Evolutionary conservation across 2,113 vertebrate genomes (phyloP).

Genomic region (Saimiri boliviensis): DNA sequence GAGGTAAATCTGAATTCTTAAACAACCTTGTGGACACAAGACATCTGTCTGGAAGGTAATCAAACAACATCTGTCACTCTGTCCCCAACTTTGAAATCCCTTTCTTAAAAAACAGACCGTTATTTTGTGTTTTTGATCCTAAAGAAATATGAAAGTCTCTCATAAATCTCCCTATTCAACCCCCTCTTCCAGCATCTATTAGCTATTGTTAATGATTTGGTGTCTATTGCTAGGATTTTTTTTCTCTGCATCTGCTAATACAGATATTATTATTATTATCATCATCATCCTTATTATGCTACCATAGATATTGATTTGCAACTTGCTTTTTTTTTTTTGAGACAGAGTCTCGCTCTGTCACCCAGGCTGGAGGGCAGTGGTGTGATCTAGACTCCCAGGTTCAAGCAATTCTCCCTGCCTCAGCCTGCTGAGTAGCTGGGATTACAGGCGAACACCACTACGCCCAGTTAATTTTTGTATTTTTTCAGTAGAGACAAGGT

Average conservation of each 20-base stretch:
- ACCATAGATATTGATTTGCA: not conserved
- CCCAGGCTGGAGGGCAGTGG: too few relatives aligned
- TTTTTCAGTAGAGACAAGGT: too few relatives aligned
- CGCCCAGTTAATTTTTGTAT: too few relatives aligned
- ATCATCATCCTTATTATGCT: not conserved
- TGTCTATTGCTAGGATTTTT: not conserved
- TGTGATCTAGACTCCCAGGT: too few relatives aligned
- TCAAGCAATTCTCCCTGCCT: too few relatives aligned
- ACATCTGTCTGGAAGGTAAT: conserved; percentile 85
- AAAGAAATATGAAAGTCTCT: not conserved
- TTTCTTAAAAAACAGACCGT: conserved; percentile 62
- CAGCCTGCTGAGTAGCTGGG: too few relatives aligned
- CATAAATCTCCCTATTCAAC: not conserved
- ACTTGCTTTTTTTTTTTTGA: too few relatives aligned
- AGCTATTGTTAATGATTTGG: not conserved
- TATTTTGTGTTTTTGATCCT: not conserved
- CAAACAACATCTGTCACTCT: conserved; percentile 87
- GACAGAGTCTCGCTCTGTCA: too few relatives aligned
- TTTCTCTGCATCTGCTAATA: not conserved
- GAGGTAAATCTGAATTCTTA: conserved; percentile 78
- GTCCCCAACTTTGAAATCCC: conserved; percentile 63
- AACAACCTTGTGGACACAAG: conserved; percentile 77
- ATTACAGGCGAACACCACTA: too few relatives aligned
- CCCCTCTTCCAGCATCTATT: rapidly evolving
- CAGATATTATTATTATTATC: not conserved